Conservation (phyloP, 2,888 invertebrate species). For the Hemithea aestivaria region DNA sequence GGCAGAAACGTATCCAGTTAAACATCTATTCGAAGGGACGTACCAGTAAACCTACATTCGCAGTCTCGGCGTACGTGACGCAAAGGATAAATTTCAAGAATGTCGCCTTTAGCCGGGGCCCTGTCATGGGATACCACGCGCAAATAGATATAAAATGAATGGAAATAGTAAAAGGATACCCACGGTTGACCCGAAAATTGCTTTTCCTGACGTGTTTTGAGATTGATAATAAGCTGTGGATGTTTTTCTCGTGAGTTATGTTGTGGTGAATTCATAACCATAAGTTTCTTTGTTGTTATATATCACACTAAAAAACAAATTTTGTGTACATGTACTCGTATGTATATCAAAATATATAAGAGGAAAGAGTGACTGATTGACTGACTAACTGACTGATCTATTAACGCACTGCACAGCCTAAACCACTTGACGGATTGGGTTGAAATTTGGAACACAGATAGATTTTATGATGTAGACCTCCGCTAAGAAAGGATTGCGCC, state of each 20-base stretch:
- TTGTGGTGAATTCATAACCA: not conserved
- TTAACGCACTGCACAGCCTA: too few relatives aligned
- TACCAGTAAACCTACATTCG: too few relatives aligned
- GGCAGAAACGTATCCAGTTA: too few relatives aligned
- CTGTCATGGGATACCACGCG: conserved; percentile 18
- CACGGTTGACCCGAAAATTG: conserved; percentile 23
- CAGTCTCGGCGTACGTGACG: conserved; percentile 20
- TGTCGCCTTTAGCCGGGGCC: conserved; percentile 15
- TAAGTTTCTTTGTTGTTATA: not conserved
- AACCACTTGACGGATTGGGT: too few relatives aligned
- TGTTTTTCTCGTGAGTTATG: conserved; percentile 7
- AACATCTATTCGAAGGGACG: too few relatives aligned
- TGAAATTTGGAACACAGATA: too few relatives aligned
- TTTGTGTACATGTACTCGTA: not conserved
- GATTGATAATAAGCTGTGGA: conserved; percentile 20
- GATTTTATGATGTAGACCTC: too few relatives aligned
- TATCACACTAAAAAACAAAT: conserved; percentile 1
- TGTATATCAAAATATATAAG: too few relatives aligned
- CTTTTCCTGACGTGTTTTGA: conserved; percentile 24
- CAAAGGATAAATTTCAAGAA: conserved; percentile 21
- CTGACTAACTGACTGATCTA: too few relatives aligned
- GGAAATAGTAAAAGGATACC: conserved; percentile 22
- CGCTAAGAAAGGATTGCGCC: too few relatives aligned
- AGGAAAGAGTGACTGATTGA: too few relatives aligned
- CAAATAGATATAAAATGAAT: conserved; percentile 27